These are phyloP conservation scores for human (Homo sapiens) DNA, from an alignment of 2,113 vertebrate species.

Conservation along the genomic window GRCh38 chr2:216882001-216882500, in stretches of 20 bases:
- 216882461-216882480: neutral
- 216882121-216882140: neutral
- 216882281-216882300: neutral
- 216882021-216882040: neutral
- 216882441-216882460: neutral
- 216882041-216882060: no score
- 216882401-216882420: neutral
- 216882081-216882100: neutral
- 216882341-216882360: neutral
- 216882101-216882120: neutral
- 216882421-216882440: accelerated
- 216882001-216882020: neutral
- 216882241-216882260: neutral
- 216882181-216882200: neutral
- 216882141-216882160: neutral
- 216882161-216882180: neutral
- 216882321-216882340: no score
- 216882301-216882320: neutral
- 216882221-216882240: neutral
- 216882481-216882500: neutral
- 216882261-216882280: neutral
- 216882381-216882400: neutral
- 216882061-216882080: neutral
- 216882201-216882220: neutral
- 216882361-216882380: neutral